Conservation (phyloP, 2,888 invertebrate species). For the Eupeodes latifasciatus region DNA sequence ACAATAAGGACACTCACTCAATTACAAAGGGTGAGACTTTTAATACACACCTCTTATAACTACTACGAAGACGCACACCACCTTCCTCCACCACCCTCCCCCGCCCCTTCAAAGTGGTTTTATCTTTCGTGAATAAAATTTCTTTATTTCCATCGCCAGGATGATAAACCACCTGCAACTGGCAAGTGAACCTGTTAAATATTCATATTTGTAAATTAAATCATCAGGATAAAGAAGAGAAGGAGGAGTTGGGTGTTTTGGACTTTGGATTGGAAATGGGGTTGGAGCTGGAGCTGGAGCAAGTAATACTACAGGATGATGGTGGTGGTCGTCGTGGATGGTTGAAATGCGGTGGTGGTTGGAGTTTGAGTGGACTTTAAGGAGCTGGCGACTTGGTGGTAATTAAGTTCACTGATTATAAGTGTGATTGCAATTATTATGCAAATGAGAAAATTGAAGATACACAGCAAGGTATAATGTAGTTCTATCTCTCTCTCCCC, state of each 20-base stretch:
- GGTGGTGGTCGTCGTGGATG: too few relatives aligned
- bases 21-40: slow-evolving; percentile 21
- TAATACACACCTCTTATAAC: slow-evolving; percentile 4
- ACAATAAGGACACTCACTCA: slow-evolving; percentile 26
- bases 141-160: slow-evolving; percentile 31
- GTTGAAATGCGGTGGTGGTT: not conserved
- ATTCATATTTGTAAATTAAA: slow-evolving; percentile 75
- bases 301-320: too few relatives aligned
- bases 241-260: not conserved
- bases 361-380: slow-evolving; percentile 5
- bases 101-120: slow-evolving; percentile 31
- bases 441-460: slow-evolving; percentile 64
- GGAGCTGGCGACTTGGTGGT: slow-evolving; percentile 41
- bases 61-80: too few relatives aligned
- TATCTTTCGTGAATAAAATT: slow-evolving; percentile 45
- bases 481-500: not conserved
- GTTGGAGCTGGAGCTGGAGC: not conserved
- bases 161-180: slow-evolving; percentile 60
- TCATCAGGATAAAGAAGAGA: slow-evolving; percentile 43
- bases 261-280: not conserved
- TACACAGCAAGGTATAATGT: not conserved
- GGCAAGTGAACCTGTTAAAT: slow-evolving; percentile 71
- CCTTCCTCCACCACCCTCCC: too few relatives aligned
- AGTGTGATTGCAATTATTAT: slow-evolving; percentile 73
- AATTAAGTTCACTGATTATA: slow-evolving; percentile 67